Conservation (phyloP, 2,888 invertebrate species). For the Erebia ligea region DNA sequence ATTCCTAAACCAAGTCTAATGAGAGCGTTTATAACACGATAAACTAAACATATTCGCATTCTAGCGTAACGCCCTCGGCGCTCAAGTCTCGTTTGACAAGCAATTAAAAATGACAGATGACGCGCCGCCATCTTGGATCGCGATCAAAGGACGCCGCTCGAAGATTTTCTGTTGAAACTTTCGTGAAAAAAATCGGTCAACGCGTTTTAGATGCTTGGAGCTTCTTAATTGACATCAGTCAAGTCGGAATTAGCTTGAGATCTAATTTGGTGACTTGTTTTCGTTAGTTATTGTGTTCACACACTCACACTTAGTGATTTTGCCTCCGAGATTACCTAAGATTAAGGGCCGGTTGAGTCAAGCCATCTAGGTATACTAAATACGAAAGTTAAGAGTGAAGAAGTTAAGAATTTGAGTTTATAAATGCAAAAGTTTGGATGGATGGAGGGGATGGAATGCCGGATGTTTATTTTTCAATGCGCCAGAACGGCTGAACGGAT, state of each 20-base stretch:
- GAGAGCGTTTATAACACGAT: conserved; percentile 71
- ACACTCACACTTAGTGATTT: neutral
- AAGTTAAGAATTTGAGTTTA: too few relatives aligned
- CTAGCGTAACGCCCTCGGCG: conserved; percentile 60
- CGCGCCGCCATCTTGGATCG: conserved; percentile 66
- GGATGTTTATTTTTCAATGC: too few relatives aligned
- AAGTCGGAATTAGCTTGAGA: conserved; percentile 36
- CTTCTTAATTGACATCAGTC: conserved; percentile 59
- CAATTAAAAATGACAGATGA: conserved; percentile 83
- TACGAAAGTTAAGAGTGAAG: too few relatives aligned
- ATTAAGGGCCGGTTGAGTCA: too few relatives aligned
- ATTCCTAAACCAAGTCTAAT: conserved; percentile 10
- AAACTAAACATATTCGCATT: conserved; percentile 78
- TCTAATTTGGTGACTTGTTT: conserved; percentile 22
- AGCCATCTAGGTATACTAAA: too few relatives aligned
- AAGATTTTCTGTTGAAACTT: conserved; percentile 45
- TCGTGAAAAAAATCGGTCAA: conserved; percentile 59
- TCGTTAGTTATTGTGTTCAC: conserved; percentile 3
- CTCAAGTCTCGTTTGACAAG: conserved; percentile 65
- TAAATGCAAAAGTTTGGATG: too few relatives aligned
- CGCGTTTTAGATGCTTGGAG: conserved; percentile 64
- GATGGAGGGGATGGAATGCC: too few relatives aligned
- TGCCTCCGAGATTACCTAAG: too few relatives aligned
- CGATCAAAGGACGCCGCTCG: conserved; percentile 62
- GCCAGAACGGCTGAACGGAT: too few relatives aligned